phyloP scores from a whole-genome alignment of 2,113 vertebrate species.

The Oreotrochilus melanogaster region DNA sequence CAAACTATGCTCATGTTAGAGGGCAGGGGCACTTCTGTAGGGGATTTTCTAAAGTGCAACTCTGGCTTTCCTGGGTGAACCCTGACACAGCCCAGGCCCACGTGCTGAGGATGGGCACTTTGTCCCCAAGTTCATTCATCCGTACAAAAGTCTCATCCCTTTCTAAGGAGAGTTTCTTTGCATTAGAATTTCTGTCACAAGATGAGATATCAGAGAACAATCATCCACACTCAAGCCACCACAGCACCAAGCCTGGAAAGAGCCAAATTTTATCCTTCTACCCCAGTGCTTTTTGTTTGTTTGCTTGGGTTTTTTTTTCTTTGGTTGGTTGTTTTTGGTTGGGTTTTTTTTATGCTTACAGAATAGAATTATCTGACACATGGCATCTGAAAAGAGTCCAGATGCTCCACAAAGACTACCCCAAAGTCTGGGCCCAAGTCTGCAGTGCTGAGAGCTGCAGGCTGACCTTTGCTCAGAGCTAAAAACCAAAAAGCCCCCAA shows the following conservation, averaged over 20 bases:
- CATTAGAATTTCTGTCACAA: constrained; percentile 35
- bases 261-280: constrained; percentile 14
- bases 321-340: too few relatives aligned
- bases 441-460: not conserved
- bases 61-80: not conserved
- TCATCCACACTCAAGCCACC: not conserved
- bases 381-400: not conserved
- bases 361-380: not conserved
- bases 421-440: not conserved
- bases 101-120: fast-evolving
- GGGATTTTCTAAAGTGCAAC: not conserved
- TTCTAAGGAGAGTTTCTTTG: not conserved
- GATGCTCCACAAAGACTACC: not conserved
- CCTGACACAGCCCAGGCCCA: not conserved
- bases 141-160: not conserved
- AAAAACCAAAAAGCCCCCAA: not conserved
- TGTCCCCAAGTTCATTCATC: not conserved
- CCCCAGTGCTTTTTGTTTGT: not conserved
- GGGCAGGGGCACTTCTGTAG: not conserved
- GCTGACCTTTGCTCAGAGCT: not conserved
- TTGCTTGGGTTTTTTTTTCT: too few relatives aligned
- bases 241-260: constrained; percentile 9
- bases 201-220: constrained; percentile 1
- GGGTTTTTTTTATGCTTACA: not conserved
- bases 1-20: not conserved